These are phyloP conservation scores for Cyprinodon diabolis DNA, from an alignment of 2,797 vertebrate species.

Conservation along the genomic window DNA sequence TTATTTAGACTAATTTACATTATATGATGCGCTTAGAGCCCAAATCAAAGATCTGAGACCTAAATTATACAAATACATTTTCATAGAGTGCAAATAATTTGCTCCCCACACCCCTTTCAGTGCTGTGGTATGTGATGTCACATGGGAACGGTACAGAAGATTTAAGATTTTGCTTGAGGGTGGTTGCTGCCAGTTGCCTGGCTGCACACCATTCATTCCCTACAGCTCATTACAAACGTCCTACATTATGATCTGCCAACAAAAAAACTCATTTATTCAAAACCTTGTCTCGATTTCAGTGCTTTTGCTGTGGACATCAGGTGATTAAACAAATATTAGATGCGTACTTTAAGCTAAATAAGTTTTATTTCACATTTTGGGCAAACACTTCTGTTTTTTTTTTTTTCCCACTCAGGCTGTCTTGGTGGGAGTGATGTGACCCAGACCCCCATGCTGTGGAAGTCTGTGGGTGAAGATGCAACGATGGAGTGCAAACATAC, in stretches of 20 bases:
- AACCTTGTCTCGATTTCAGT: accelerated
- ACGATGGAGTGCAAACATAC: constrained; percentile 59
- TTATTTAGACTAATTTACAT: too few relatives aligned
- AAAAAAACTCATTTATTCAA: accelerated
- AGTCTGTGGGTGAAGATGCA: background rate
- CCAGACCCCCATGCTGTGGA: constrained; percentile 43
- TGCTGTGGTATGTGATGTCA: too few relatives aligned
- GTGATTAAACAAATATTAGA: background rate
- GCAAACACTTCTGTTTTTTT: background rate
- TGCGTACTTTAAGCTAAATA: background rate
- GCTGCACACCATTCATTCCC: background rate
- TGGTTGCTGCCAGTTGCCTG: too few relatives aligned
- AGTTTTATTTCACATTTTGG: constrained; percentile 21
- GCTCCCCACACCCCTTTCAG: too few relatives aligned
- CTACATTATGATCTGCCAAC: background rate
- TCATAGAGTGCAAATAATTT: too few relatives aligned
- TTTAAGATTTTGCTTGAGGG: too few relatives aligned
- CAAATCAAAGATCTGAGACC: too few relatives aligned
- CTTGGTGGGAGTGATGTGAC: constrained; percentile 36
- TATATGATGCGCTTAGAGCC: too few relatives aligned
- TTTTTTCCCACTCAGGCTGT: background rate
- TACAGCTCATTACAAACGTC: background rate
- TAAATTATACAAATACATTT: too few relatives aligned
- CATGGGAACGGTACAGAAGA: too few relatives aligned
- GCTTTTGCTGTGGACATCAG: background rate